phyloP scores from a whole-genome alignment of 30 jellyfish, hydroid and myxozoan species.

The Cassiopea andromeda region DNA sequence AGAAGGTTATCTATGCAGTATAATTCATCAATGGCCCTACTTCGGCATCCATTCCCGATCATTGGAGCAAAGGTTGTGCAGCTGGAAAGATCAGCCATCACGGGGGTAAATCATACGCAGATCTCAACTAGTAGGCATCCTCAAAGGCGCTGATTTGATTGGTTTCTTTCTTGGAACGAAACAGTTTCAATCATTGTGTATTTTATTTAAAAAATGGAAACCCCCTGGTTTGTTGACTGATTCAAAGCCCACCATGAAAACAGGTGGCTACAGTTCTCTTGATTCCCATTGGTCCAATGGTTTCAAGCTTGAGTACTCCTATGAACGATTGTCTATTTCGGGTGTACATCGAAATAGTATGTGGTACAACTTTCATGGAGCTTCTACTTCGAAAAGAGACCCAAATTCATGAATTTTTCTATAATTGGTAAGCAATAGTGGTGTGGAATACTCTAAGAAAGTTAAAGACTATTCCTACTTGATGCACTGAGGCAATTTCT shows the following conservation, averaged over 20 bases:
- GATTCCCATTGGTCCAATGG: neutral
- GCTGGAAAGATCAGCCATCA: neutral
- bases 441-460: too few species aligned
- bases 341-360: neutral
- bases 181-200: neutral
- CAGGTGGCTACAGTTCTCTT: slow-evolving; percentile 11
- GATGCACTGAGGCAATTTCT: too few species aligned
- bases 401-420: neutral
- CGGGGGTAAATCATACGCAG: neutral
- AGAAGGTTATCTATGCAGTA: neutral
- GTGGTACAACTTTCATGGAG: neutral
- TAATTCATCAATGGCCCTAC: neutral
- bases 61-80: slow-evolving; percentile 40
- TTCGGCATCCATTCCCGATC: slow-evolving; percentile 29
- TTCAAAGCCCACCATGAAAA: neutral
- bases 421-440: too few species aligned
- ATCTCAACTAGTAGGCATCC: neutral
- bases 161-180: neutral
- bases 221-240: neutral
- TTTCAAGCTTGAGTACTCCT: neutral
- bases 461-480: too few species aligned
- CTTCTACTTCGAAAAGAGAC: neutral
- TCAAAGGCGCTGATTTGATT: neutral
- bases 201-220: neutral
- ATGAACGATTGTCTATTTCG: neutral